Conservation (phyloP, 1,140 invertebrate genomes). For the Calycopis cecrops region DNA sequence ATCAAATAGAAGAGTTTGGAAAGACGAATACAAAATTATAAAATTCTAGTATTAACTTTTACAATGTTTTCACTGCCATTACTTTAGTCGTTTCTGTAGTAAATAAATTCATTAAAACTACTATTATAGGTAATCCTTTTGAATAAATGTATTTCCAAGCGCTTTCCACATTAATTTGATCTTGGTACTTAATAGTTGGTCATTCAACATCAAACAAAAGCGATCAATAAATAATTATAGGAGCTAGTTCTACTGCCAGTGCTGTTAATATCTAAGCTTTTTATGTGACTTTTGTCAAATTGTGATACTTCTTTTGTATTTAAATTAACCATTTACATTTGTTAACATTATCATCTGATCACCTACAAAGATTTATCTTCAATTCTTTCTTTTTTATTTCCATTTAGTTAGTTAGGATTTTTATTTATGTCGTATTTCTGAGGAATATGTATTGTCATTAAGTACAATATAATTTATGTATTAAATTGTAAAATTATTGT, state of each 20-base stretch:
- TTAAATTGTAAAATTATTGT: conserved; percentile 48
- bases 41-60: conserved; percentile 22
- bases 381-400: too few species aligned
- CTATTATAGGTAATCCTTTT: neutral
- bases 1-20: conserved; percentile 74
- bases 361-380: too few species aligned
- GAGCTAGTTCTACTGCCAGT: neutral
- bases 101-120: conserved; percentile 13
- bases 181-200: too few species aligned
- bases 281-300: conserved; percentile 6
- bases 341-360: too few species aligned
- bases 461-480: conserved; percentile 48
- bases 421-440: conserved; percentile 32
- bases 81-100: conserved; percentile 47
- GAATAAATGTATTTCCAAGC: too few species aligned
- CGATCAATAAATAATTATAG: neutral
- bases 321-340: conserved; percentile 5
- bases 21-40: conserved; percentile 71
- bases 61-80: conserved; percentile 52
- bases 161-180: too few species aligned
- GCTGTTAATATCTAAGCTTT: conserved; percentile 7
- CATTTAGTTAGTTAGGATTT: conserved; percentile 21
- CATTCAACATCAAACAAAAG: too few species aligned
- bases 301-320: conserved; percentile 7
- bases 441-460: conserved; percentile 22